Base-by-base conservation (phyloP, 2,888 invertebrate genomes). In the Arge pagana region DNA sequence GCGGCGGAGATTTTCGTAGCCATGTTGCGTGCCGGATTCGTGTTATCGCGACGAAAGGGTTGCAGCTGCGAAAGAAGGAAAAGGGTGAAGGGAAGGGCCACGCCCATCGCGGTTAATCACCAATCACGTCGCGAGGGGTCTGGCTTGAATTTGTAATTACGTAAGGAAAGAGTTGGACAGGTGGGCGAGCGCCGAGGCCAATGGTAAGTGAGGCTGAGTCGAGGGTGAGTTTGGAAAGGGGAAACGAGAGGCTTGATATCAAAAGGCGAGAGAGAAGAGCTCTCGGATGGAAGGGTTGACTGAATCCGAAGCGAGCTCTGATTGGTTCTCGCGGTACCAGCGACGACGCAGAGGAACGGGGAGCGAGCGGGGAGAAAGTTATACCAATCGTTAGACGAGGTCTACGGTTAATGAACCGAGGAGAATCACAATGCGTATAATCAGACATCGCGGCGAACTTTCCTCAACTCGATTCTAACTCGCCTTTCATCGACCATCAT, bases 61-160 rank as follows among this genome's bases (percentile, higher is more conserved):
- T 68, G 60, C 64, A 63, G 37, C 40, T 35, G 23, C 35, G 19
- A 18, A 8, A 40, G 6, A 23, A 35, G 33, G 30, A 42, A 48
- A 50, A 40, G 60, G 54, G 54, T 52, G 41, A 40, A 31, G n/a
- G n/a, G 39, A 31, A 21, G 40, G 56, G 54, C 62, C 7, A 67
- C 72, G 71, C 70, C 71, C 64, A 54, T 56, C 61, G 56, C 41
- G 42, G 39, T 45, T 37, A 48, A 51, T 60, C 56, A 28, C 72
- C 72, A 70, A 72, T 70, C 69, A 56, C 58, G 39, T 54, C 42
- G 42, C 51, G 56, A 61, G 61, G 64, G 64, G 45, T 48, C 59
- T 58, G 60, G 55, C 66, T 56, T 48, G 60, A 53, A 60, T 65
- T 61, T 63, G 64, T 69, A 67, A 69, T 72, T 72, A 70, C 62